These are phyloP conservation scores for Rhipidura dahli DNA, from an alignment of 2,113 vertebrate genomes.

Conservation along the genomic window DNA sequence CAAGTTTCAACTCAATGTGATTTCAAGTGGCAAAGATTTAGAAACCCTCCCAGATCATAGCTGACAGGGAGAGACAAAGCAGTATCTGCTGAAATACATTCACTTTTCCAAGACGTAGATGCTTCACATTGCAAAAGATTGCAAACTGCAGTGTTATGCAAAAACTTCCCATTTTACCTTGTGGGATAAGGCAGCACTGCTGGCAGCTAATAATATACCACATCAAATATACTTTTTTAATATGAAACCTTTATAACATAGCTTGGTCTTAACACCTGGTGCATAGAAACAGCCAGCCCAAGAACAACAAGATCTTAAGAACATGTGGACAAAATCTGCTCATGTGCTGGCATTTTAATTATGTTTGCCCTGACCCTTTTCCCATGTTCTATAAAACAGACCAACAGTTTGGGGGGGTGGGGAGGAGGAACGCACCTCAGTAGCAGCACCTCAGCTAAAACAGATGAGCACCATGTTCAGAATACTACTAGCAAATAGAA, in stretches of 20 bases:
- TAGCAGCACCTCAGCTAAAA: conserved; percentile 23
- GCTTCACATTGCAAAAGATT: background rate
- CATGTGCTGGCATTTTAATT: conserved; percentile 64
- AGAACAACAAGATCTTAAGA: conserved; percentile 54
- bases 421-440: background rate
- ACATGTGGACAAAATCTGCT: conserved; percentile 66
- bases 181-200: background rate
- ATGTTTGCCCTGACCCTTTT: conserved; percentile 58
- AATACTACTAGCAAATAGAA: conserved; percentile 5
- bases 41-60: background rate
- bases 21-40: conserved; percentile 32
- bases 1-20: conserved; percentile 8
- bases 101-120: background rate
- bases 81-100: background rate
- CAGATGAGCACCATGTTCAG: background rate
- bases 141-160: background rate
- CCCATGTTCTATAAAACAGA: conserved; percentile 57
- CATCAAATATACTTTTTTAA: conserved; percentile 34
- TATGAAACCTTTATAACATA: conserved; percentile 15
- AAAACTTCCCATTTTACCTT: background rate
- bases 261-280: conserved; percentile 49
- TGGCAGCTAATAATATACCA: conserved; percentile 36
- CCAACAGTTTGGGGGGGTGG: background rate
- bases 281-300: background rate
- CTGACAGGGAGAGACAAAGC: conserved; percentile 6